phyloP scores from a whole-genome alignment of 2,113 vertebrate species.

The Polypterus senegalus region DNA sequence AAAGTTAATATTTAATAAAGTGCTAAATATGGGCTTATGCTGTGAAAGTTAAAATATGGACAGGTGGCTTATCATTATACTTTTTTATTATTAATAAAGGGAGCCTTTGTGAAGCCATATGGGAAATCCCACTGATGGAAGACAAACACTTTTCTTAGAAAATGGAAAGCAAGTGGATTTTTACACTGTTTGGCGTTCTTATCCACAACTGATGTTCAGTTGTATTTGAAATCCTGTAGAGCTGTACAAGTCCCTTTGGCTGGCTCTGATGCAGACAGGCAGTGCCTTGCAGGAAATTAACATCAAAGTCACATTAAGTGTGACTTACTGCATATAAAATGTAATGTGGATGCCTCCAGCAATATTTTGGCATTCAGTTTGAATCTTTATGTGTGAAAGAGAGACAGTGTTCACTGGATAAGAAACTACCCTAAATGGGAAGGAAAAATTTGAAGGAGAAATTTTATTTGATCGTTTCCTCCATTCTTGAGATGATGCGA shows the following conservation, averaged over 20 bases:
- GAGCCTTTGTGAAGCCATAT: conserved; percentile 6
- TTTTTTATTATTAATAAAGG: conserved; percentile 32
- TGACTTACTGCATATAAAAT: background rate
- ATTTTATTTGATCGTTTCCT: too few species aligned
- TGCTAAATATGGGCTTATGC: background rate
- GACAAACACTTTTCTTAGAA: background rate
- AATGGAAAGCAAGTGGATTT: background rate
- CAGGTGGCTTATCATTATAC: conserved; percentile 29
- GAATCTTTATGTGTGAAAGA: background rate
- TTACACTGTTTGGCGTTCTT: background rate
- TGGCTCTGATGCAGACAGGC: background rate
- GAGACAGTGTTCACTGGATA: background rate
- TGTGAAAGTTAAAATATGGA: conserved; percentile 7
- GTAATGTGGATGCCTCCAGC: background rate
- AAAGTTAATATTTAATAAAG: conserved; percentile 1
- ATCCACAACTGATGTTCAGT: background rate
- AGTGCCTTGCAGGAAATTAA: background rate
- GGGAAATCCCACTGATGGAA: conserved; percentile 8
- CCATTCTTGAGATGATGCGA: too few species aligned
- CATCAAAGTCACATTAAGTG: background rate
- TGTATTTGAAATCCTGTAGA: background rate
- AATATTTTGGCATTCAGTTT: background rate
- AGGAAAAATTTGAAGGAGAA: too few species aligned
- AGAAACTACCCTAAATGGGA: too few species aligned
- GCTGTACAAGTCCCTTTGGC: background rate